A percentile compares a stretch with the other conserved stretches of the same genome.
Conservation (phyloP, 2,113 vertebrate species). For the Lepus americanus region DNA sequence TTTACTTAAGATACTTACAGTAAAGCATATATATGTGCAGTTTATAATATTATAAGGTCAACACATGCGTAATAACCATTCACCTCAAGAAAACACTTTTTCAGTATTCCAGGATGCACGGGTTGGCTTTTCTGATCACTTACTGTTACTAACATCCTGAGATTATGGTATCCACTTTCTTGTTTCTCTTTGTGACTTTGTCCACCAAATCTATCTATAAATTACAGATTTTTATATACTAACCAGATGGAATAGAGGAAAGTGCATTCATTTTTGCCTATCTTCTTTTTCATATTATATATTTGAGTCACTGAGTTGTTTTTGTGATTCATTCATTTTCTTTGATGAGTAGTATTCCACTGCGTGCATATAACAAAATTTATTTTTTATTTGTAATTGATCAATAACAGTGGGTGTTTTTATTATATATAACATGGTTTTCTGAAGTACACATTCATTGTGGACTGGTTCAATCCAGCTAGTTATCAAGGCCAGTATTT, state of each 20-base stretch:
- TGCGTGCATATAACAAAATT: background rate
- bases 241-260: background rate
- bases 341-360: background rate
- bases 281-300: background rate
- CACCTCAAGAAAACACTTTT: background rate
- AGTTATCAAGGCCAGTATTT: background rate
- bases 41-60: background rate
- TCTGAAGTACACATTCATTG: background rate
- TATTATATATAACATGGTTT: background rate
- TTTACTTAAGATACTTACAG: background rate
- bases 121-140: background rate
- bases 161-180: fast-evolving
- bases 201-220: background rate
- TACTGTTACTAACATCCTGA: background rate
- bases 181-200: background rate
- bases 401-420: background rate
- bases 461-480: background rate
- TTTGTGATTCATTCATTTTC: background rate
- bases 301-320: background rate
- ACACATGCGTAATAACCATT: background rate
- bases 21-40: background rate
- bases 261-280: background rate
- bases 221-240: background rate
- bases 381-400: background rate
- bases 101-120: background rate